Conservation (phyloP, 2,113 vertebrate species). For the Scortum barcoo region DNA sequence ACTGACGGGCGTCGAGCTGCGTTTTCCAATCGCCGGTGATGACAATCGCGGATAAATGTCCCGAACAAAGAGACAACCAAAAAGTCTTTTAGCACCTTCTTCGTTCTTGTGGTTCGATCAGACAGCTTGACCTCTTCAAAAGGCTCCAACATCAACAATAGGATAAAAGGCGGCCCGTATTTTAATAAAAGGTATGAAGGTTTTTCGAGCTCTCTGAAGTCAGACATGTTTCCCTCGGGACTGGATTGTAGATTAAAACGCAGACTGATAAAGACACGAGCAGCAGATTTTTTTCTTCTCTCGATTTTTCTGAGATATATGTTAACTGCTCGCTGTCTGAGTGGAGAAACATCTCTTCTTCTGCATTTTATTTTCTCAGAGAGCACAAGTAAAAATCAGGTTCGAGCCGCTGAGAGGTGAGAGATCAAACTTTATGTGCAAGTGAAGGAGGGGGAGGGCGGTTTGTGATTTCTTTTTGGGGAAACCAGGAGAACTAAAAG, state of each 20-base stretch:
- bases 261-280: slow-evolving; percentile 5
- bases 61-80: neutral
- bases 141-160: neutral
- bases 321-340: neutral
- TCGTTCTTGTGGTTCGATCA: neutral
- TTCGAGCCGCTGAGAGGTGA: neutral
- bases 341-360: neutral
- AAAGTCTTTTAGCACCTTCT: neutral
- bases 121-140: neutral
- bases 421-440: neutral
- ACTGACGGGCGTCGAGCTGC: slow-evolving; percentile 23
- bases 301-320: neutral
- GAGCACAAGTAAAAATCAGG: neutral
- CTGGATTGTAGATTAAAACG: neutral
- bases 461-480: slow-evolving; percentile 1
- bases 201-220: slow-evolving; percentile 1
- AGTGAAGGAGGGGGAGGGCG: neutral
- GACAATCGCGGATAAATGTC: neutral
- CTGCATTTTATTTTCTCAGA: neutral
- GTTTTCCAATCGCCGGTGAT: neutral
- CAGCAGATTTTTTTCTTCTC: neutral
- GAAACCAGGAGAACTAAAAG: slow-evolving; percentile 38
- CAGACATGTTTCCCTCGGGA: neutral
- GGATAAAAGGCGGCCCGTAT: neutral
- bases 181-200: neutral